Base-by-base conservation (phyloP, 1,140 invertebrate species). In the Phenacoccus solenopsis region DNA sequence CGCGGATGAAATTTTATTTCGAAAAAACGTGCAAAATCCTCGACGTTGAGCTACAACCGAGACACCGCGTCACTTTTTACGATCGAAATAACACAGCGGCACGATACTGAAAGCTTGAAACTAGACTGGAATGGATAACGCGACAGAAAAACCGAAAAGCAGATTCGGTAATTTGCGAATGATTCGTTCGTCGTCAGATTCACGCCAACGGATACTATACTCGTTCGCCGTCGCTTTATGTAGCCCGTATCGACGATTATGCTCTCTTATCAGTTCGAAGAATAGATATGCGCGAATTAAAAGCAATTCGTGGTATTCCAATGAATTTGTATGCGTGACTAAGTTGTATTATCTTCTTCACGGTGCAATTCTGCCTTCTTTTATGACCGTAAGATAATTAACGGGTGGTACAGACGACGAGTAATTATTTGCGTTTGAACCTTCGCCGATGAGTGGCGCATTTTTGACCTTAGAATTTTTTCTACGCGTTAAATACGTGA, bases 101-200 rank as follows among this genome's bases (percentile, higher is more conserved):
- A 5, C 16, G 38, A 49, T 49, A 49, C 38, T n/a, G 38, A 49
- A 49, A 49, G 38, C 38, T 9, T 49, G 38, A 49, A 49, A 49
- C 38, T 49, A 49, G 5, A 49, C 38, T 49, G 38, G 38, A 49
- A 16, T n/a, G 38, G 38, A 49, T 49, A 49, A 49, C 38, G 38
- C 38, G 38, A 49, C 38, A 49, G 38, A 64, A 64, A 64, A 64
- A 64, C 13, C 59, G 59, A 24, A 64, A 64, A 64, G 25, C 20
- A 25, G 59, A 20, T 64, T 64, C 59, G 13, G 22, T 64, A 64
- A 49, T 49, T 5, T 10, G 16, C 38, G 38, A 49, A 49, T 49
- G 38, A 49, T 49, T 49, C 38, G 38, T 49, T 49, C 38, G 16
- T n/a, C 38, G 4, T 49, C 20, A 16, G 3, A 49, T 49, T n/a